Conservation (phyloP, 1,140 invertebrate species). For the Drosophila sp. region DNA sequence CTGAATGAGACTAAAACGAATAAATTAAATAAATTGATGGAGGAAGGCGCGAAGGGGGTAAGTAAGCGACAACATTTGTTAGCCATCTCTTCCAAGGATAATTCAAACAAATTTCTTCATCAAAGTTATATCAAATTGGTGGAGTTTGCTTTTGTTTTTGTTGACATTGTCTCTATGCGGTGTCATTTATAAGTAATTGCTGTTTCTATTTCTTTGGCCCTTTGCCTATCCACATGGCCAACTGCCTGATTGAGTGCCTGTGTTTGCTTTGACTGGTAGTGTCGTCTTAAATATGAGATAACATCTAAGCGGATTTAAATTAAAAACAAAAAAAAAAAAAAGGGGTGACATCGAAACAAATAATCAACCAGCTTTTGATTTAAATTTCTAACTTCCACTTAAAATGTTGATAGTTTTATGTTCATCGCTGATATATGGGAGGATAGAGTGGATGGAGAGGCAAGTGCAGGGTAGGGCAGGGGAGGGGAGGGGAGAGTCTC, state of each 20-base stretch:
- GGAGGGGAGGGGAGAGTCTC: not conserved
- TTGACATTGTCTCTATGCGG: constrained; percentile 7
- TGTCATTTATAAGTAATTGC: constrained; percentile 15
- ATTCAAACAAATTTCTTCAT: constrained; percentile 68
- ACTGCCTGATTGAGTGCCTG: constrained; percentile 44
- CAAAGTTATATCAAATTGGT: constrained; percentile 42
- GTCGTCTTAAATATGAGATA: constrained; percentile 53
- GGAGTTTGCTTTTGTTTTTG: not conserved
- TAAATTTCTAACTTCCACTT: constrained; percentile 35
- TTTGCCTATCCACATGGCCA: constrained; percentile 2
- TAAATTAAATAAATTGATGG: constrained; percentile 50
- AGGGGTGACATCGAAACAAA: constrained; percentile 69
- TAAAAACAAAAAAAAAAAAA: constrained; percentile 41
- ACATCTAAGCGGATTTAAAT: constrained; percentile 61
- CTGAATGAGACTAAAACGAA: constrained; percentile 55
- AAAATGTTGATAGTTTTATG: constrained; percentile 74
- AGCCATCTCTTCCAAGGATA: constrained; percentile 15
- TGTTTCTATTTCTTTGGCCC: constrained; percentile 8
- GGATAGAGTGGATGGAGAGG: constrained; percentile 3
- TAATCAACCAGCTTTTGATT: constrained; percentile 43
- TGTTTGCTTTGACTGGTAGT: constrained; percentile 72
- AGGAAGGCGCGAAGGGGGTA: constrained; percentile 27
- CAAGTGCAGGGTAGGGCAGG: not conserved
- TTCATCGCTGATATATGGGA: constrained; percentile 42
- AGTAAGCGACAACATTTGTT: constrained; percentile 31